These are phyloP conservation scores for Apogon hyalosoma DNA, from an alignment of 2,797 vertebrate genomes.

Conservation along the genomic window DNA sequence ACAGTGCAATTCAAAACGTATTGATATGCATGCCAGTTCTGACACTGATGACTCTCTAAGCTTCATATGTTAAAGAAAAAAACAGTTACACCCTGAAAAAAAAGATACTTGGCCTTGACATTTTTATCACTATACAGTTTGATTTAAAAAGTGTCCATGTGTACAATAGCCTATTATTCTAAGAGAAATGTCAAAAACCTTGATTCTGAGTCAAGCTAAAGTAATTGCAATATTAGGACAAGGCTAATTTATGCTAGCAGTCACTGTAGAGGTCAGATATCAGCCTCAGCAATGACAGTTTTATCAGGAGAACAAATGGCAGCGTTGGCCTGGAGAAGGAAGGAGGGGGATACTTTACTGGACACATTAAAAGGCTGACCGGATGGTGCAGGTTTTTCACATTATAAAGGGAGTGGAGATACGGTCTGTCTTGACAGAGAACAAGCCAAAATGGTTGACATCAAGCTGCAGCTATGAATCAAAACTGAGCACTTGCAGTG, in stretches of 20 bases:
- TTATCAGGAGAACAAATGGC: constrained; percentile 86
- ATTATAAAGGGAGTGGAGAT: constrained; percentile 73
- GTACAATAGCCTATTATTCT: constrained; percentile 80
- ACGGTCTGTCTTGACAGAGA: constrained; percentile 69
- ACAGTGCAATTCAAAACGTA: constrained; percentile 62
- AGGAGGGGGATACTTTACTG: constrained; percentile 73
- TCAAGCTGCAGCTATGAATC: constrained; percentile 64
- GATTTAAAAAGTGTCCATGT: constrained; percentile 81
- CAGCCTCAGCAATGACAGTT: constrained; percentile 82
- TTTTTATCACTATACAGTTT: constrained; percentile 78
- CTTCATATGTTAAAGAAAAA: constrained; percentile 54
- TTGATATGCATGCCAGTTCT: constrained; percentile 70
- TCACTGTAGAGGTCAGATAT: constrained; percentile 82
- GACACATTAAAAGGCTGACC: constrained; percentile 76
- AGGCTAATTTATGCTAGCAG: constrained; percentile 84
- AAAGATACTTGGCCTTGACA: constrained; percentile 73
- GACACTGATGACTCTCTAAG: constrained; percentile 74
- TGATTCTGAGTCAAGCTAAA: constrained; percentile 80
- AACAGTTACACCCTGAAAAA: constrained; percentile 38
- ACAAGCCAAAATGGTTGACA: constrained; percentile 70
- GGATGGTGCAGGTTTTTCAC: constrained; percentile 66
- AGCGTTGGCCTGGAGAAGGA: constrained; percentile 68
- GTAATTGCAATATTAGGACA: constrained; percentile 83
- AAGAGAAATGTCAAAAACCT: constrained; percentile 85
- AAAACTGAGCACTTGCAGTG: constrained; percentile 37